phyloP scores from a whole-genome alignment of 2,888 invertebrate genomes.

The Platycnemis pennipes region DNA sequence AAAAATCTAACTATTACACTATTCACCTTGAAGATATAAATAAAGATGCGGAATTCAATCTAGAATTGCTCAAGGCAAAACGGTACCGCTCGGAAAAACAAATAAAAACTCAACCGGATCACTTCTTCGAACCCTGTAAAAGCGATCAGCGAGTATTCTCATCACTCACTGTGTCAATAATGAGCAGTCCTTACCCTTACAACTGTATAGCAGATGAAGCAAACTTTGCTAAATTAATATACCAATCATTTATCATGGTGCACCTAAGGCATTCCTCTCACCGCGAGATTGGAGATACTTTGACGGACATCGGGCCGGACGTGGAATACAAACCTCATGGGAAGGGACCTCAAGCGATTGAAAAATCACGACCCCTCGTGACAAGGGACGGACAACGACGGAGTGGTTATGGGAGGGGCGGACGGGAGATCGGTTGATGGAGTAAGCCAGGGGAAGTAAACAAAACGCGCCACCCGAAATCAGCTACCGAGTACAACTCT shows the following conservation, averaged over 20 bases:
- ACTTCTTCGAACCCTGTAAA: not conserved
- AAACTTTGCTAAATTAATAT: conserved; percentile 51
- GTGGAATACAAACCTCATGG: conserved; percentile 35
- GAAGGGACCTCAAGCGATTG: conserved; percentile 34
- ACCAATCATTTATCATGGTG: conserved; percentile 44
- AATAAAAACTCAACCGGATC: not conserved
- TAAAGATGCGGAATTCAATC: not conserved
- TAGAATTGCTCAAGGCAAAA: not conserved
- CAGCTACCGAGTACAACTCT: conserved; percentile 63
- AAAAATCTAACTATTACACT: too few relatives aligned
- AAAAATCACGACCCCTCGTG: conserved; percentile 65
- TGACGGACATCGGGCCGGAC: conserved; percentile 45
- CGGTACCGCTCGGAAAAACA: not conserved
- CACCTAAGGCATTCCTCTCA: conserved; percentile 34
- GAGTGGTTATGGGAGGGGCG: not conserved
- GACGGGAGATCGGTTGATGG: not conserved
- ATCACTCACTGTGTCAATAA: conserved; percentile 55
- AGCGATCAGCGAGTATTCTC: not conserved
- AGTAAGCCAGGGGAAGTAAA: not conserved
- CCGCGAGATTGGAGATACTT: conserved; percentile 36
- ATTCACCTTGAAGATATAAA: too few relatives aligned
- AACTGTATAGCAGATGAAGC: conserved; percentile 20
- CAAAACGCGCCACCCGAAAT: conserved; percentile 37
- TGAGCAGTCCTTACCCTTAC: conserved; percentile 26
- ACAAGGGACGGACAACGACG: not conserved